Conservation (phyloP, 2,113 vertebrate species). For the Delphinus delphis region DNA sequence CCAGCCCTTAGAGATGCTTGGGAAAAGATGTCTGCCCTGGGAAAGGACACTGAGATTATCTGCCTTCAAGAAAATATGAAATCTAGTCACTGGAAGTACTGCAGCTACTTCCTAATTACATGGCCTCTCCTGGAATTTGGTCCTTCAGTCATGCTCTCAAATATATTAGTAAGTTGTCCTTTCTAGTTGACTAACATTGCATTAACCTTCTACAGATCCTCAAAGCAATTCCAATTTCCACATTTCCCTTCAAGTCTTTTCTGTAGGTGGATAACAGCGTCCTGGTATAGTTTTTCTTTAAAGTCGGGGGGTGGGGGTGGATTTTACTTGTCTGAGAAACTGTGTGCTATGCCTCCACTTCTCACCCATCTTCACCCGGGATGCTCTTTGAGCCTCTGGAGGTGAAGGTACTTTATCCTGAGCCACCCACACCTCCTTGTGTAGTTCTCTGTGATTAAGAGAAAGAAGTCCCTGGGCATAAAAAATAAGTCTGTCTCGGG, state of each 20-base stretch:
- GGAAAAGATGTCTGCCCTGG: neutral
- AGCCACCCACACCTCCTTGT: neutral
- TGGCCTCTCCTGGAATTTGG: neutral
- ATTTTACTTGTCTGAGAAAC: constrained; percentile 30
- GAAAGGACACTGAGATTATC: neutral
- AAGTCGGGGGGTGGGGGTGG: neutral
- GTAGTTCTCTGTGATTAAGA: neutral
- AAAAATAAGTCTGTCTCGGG: neutral
- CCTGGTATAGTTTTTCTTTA: neutral
- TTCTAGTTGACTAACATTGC: neutral
- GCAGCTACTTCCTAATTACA: neutral
- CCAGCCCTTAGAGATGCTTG: neutral
- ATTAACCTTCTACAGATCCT: neutral
- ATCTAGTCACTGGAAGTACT: neutral
- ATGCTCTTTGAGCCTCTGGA: neutral
- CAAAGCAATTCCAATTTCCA: neutral
- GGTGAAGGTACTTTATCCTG: neutral
- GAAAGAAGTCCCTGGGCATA: neutral
- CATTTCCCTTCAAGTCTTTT: neutral
- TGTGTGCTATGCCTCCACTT: neutral
- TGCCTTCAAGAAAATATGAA: neutral
- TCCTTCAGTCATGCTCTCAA: neutral
- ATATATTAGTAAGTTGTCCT: neutral
- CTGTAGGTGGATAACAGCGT: neutral
- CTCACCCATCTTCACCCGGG: neutral